A percentile compares a stretch with the other conserved stretches of the same genome.
phyloP scores from a whole-genome alignment of 2,888 invertebrate genomes.

The Seira sanloemensis region DNA sequence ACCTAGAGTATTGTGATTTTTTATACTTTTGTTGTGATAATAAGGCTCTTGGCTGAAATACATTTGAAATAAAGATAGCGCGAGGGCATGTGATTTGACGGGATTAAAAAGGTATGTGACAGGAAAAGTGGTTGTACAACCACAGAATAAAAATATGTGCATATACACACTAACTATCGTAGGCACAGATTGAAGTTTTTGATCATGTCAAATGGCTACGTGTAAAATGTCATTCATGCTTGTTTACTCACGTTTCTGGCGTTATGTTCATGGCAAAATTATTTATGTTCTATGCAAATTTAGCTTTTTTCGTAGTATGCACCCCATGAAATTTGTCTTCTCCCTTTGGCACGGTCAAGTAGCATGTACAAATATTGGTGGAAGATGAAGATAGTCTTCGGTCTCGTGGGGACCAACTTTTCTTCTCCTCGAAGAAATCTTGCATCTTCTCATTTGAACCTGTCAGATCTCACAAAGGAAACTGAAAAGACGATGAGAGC shows the following conservation, averaged over 20 bases:
- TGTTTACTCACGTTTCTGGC: constrained; percentile 50
- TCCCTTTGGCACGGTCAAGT: not conserved
- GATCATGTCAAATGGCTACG: constrained; percentile 50
- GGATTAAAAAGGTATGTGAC: not conserved
- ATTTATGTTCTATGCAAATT: constrained; percentile 41
- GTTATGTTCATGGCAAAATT: constrained; percentile 37
- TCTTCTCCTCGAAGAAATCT: not conserved
- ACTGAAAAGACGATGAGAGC: constrained; percentile 40
- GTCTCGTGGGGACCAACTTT: constrained; percentile 25
- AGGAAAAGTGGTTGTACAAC: not conserved
- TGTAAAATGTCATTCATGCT: constrained; percentile 59
- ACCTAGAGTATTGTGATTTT: too few relatives aligned
- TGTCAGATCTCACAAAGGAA: constrained; percentile 30
- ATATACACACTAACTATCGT: not conserved
- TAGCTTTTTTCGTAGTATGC: too few relatives aligned
- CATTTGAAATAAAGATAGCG: not conserved
- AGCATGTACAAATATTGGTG: constrained; percentile 11
- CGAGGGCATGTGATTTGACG: not conserved
- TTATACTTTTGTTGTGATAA: not conserved
- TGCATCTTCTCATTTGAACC: constrained; percentile 6
- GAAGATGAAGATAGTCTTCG: constrained; percentile 27
- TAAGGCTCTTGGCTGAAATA: not conserved
- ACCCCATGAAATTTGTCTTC: not conserved
- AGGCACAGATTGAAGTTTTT: constrained; percentile 13
- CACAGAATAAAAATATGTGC: not conserved